phyloP scores from a whole-genome alignment of 2,797 vertebrate species.

The Clarias fuscus region DNA sequence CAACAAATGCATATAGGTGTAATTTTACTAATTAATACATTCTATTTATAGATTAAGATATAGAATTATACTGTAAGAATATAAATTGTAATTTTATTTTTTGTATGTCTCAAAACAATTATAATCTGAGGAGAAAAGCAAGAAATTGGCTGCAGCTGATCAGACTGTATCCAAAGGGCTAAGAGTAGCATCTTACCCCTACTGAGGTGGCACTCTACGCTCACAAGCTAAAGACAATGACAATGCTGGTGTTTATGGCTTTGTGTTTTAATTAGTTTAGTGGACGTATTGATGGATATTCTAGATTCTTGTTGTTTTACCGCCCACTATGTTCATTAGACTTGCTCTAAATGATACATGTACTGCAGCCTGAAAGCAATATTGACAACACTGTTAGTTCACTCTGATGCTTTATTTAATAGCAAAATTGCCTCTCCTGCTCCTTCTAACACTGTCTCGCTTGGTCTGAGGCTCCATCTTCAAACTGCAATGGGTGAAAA shows the following conservation, averaged over 20 bases:
- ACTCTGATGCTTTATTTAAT: slow-evolving; percentile 52
- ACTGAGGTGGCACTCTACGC: background rate
- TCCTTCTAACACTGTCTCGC: slow-evolving; percentile 6
- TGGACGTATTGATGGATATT: background rate
- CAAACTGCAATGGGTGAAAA: slow-evolving; percentile 51
- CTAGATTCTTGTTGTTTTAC: background rate
- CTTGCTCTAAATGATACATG: slow-evolving; percentile 14
- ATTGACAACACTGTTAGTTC: slow-evolving; percentile 50
- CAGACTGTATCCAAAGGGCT: too few relatives aligned
- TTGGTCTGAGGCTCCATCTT: slow-evolving; percentile 39
- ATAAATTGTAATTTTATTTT: too few relatives aligned
- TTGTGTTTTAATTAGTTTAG: background rate
- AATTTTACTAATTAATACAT: too few relatives aligned
- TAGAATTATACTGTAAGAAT: too few relatives aligned
- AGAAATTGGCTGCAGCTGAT: too few relatives aligned
- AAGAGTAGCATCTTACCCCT: too few relatives aligned
- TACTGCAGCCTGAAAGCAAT: slow-evolving; percentile 16
- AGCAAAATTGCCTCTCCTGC: slow-evolving; percentile 43
- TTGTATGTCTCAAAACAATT: too few relatives aligned
- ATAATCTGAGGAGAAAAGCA: too few relatives aligned
- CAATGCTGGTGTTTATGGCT: background rate
- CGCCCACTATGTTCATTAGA: slow-evolving; percentile 7
- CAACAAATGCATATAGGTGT: too few relatives aligned
- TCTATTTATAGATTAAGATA: too few relatives aligned
- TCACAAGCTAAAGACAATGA: background rate